Conservation (phyloP, 2,888 invertebrate species). For the Epicampocera succincta region DNA sequence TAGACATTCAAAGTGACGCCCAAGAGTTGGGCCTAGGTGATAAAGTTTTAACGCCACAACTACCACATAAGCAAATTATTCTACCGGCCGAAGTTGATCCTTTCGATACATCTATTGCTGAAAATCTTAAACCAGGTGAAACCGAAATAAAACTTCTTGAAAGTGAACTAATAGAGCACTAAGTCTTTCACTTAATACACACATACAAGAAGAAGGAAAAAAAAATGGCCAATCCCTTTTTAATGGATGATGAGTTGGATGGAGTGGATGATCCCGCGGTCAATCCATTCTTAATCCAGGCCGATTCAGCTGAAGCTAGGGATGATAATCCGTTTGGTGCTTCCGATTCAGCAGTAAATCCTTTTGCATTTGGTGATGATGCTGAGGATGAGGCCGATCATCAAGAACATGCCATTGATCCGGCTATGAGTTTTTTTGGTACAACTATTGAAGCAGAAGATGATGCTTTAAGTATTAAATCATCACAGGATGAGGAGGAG, state of each 20-base stretch:
- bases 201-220: slow-evolving; percentile 18
- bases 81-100: slow-evolving; percentile 86
- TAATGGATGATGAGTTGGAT: slow-evolving; percentile 87
- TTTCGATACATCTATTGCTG: slow-evolving; percentile 93
- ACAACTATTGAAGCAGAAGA: slow-evolving; percentile 82
- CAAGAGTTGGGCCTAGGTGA: slow-evolving; percentile 83
- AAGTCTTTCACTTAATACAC: slow-evolving; percentile 55
- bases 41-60: slow-evolving; percentile 87
- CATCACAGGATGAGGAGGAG: slow-evolving; percentile 77
- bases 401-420: slow-evolving; percentile 75
- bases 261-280: slow-evolving; percentile 82
- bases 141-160: slow-evolving; percentile 90
- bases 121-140: slow-evolving; percentile 88
- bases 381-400: slow-evolving; percentile 72
- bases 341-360: slow-evolving; percentile 83
- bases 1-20: slow-evolving; percentile 81
- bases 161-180: slow-evolving; percentile 86
- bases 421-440: slow-evolving; percentile 82
- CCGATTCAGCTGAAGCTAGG: slow-evolving; percentile 80
- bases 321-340: slow-evolving; percentile 89
- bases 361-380: slow-evolving; percentile 85
- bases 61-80: slow-evolving; percentile 80
- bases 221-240: slow-evolving; percentile 91
- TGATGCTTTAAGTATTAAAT: slow-evolving; percentile 78
- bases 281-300: slow-evolving; percentile 87